Evolutionary conservation across 1,140 invertebrate genomes (phyloP), one percentile per base, ranked within the genome.

Genomic region (Pissodes strobi): DNA sequence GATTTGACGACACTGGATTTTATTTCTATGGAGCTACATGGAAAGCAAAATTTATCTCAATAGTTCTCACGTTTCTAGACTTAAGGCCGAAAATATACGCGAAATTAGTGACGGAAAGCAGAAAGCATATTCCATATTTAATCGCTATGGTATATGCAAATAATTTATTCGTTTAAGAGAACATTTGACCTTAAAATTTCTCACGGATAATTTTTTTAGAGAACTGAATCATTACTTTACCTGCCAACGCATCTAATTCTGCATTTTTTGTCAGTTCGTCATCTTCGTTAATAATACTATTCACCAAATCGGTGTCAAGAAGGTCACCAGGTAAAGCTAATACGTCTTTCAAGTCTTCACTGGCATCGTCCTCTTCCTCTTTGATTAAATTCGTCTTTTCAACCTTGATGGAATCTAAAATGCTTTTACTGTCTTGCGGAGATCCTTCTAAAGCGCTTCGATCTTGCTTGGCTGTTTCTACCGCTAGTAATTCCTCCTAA

Each of bases 221-320:
- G n/a, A 27, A 43, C 22, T 9, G 10, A 6, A 1, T 76, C 15
- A 0, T 17, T 27, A 27, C 45, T 19, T 57, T 65, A 65, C 63
- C 63, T 21, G 58, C 62, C 19, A 82, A 73, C 63, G 80, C 79
- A 37, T 82, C 81, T 25, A 83, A 68, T 49, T 79, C 79, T 1
- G 78, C 74, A 43, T 80, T 79, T 64, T 84, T 85, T 12, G 83
- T 78, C 38, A 85, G 79, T 41, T 83, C 83, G 55, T 84, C 85
- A 34, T 83, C 84, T 71, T 88, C 88, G 73, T 87, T 89, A 83
- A 90, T 90, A 56, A 91, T 86, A n/a, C 88, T 88, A 71, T 88
- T 85, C 18, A 90, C 87, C 23, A 92, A 74, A 69, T 90, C 89
- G 53, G 84, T 86, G 72, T 90, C 88, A 15, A 90, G 78, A 18